Base-by-base conservation (phyloP, 1,140 invertebrate species). In the Armadillidium nasatum region DNA sequence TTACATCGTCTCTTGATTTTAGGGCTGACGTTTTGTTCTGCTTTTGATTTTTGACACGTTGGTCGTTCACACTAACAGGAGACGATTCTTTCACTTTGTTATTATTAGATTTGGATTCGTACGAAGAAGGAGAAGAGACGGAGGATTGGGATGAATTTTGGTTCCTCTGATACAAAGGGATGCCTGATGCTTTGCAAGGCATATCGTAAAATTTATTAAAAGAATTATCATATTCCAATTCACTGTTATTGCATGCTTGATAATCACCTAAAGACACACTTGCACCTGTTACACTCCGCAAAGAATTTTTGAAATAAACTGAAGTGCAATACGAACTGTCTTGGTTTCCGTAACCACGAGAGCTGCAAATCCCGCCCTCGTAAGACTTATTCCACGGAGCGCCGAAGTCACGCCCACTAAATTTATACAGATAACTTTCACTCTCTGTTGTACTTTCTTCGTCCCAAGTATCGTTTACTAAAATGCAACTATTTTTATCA, bases 311-410 rank as follows among this genome's bases (percentile, higher is more conserved):
- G 33, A 33, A 33, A 33, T 33, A 33, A 33, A 33, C 33, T 33
- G 33, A 33, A 33, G 33, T 33, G 33, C 50, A 13, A 19, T 60
- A 4, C 50, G 50, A 19, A 60, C 50, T 19, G 50, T 60, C 11
- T 15, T 60, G 50, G 50, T 60, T 19, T 60, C 50, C 50, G 19
- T 7, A 19, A 19, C 50, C 50, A 19, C 50, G 11, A 13, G 50
- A 33, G 33, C 33, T 7, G 50, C 50, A 60, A 19, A 60, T 60
- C 50, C 50, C 50, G 50, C 50, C 50, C 50, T 60, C 50, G 7
- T 60, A 60, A 60, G 50, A 60, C 50, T 60, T 19, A 60, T 60
- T 60, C 50, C 50, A 60, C 50, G 50, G 50, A 60, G 11, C 7
- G 1, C 50, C 7, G 2, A 60, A 60, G 50, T 19, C 50, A 60